Percentiles rank a stretch among this genome's conserved stretches.
phyloP scores from a whole-genome alignment of 1,140 invertebrate genomes.

The Grapholita molesta region DNA sequence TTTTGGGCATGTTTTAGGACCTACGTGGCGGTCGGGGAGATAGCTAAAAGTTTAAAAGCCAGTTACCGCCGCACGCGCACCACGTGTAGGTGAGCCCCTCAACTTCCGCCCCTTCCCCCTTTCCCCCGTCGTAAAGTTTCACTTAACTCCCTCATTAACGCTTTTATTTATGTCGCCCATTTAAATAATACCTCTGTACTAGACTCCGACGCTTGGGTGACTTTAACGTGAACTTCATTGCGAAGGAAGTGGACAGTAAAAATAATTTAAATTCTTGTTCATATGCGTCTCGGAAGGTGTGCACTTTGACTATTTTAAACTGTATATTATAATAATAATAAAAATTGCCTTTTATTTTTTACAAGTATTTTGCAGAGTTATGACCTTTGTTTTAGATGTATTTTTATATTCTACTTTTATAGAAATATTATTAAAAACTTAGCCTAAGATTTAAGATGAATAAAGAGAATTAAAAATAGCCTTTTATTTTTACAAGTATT shows the following conservation, averaged over 20 bases:
- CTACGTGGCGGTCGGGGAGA: too few relatives aligned
- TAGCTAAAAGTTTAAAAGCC: conserved; percentile 19
- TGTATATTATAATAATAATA: too few relatives aligned
- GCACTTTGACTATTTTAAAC: too few relatives aligned
- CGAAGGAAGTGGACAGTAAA: not conserved
- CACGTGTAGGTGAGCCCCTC: conserved; percentile 47
- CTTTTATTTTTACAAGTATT: too few relatives aligned
- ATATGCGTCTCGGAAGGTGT: not conserved
- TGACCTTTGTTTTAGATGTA: too few relatives aligned
- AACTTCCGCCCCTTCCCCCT: conserved; percentile 65
- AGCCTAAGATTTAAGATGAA: too few relatives aligned
- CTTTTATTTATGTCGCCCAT: conserved; percentile 16
- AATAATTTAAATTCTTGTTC: conserved; percentile 6
- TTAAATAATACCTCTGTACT: conserved; percentile 3
- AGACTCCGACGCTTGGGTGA: not conserved
- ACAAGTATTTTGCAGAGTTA: too few relatives aligned
- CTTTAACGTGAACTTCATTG: conserved; percentile 10
- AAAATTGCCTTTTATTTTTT: too few relatives aligned
- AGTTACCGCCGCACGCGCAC: conserved; percentile 59
- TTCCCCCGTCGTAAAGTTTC: conserved; percentile 56
- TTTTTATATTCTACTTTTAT: too few relatives aligned
- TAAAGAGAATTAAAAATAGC: too few relatives aligned
- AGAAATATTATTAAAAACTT: too few relatives aligned
- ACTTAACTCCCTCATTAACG: conserved; percentile 42
- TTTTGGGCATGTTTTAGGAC: too few relatives aligned